phyloP scores from a whole-genome alignment of 2,888 invertebrate species.

The Synanthedon vespiformis region DNA sequence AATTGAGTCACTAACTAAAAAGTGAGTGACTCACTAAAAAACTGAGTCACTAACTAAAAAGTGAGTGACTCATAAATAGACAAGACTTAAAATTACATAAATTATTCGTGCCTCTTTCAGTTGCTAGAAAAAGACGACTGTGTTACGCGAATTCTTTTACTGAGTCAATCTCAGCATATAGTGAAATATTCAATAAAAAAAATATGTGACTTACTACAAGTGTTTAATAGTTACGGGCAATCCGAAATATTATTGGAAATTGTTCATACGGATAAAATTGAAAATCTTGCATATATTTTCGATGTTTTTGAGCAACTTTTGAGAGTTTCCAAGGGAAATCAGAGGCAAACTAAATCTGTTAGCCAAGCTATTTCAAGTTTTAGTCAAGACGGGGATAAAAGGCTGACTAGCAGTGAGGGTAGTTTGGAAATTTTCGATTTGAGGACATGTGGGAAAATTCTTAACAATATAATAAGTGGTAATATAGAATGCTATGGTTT shows the following conservation, averaged over 20 bases:
- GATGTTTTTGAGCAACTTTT: constrained; percentile 37
- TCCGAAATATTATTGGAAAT: constrained; percentile 27
- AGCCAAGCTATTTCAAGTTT: constrained; percentile 16
- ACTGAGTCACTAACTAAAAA: too few species aligned
- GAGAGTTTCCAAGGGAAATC: constrained; percentile 21
- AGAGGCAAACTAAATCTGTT: constrained; percentile 4
- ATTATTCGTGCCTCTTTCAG: constrained; percentile 22
- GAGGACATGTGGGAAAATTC: constrained; percentile 27
- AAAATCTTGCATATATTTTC: constrained; percentile 43
- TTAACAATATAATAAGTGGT: constrained; percentile 43
- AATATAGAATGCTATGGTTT: constrained; percentile 46
- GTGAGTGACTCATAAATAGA: too few species aligned
- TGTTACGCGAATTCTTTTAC: constrained; percentile 30
- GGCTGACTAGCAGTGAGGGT: constrained; percentile 9
- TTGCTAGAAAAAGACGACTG: constrained; percentile 36
- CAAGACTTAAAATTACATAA: background rate
- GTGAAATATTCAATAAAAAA: constrained; percentile 40
- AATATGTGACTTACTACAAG: constrained; percentile 28
- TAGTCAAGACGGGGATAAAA: constrained; percentile 21
- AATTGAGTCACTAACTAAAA: too few species aligned
- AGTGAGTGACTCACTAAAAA: too few species aligned
- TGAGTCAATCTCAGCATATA: constrained; percentile 43
- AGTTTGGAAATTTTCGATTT: constrained; percentile 20
- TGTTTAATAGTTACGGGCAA: constrained; percentile 16
- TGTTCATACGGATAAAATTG: constrained; percentile 20